phyloP scores from a whole-genome alignment of 2,888 invertebrate genomes.

The Andrena hattorfiana region DNA sequence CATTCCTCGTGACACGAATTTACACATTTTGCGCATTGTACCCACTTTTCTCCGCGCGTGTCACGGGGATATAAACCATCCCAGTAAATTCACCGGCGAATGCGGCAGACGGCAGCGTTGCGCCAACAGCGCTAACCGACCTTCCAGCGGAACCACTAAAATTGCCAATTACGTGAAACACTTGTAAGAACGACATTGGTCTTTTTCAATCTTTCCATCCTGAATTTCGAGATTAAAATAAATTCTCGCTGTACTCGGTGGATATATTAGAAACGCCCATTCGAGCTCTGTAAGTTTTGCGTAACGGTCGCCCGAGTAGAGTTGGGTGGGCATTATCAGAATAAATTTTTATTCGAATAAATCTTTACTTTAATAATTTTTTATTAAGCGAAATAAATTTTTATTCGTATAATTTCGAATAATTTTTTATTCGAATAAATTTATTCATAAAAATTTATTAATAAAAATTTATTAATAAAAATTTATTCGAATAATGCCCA shows the following conservation, averaged over 20 bases:
- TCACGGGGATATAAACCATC: slow-evolving; percentile 51
- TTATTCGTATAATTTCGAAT: too few relatives aligned
- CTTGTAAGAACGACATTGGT: neutral
- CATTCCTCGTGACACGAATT: slow-evolving; percentile 57
- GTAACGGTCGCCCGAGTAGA: neutral
- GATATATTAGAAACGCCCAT: neutral
- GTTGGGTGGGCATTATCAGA: too few relatives aligned
- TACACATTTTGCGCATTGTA: slow-evolving; percentile 58
- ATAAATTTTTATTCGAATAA: too few relatives aligned
- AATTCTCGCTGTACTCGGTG: too few relatives aligned
- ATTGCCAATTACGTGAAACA: neutral
- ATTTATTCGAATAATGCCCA: neutral
- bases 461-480: too few relatives aligned
- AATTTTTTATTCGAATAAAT: too few relatives aligned
- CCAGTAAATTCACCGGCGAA: slow-evolving; percentile 52
- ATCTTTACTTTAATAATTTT: too few relatives aligned
- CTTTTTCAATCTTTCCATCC: too few relatives aligned
- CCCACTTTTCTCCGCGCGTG: slow-evolving; percentile 56
- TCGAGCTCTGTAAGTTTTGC: neutral
- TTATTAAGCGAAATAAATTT: too few relatives aligned
- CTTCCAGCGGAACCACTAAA: slow-evolving; percentile 6
- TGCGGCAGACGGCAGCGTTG: slow-evolving; percentile 38
- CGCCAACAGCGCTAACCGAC: slow-evolving; percentile 26
- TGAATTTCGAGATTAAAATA: too few relatives aligned
- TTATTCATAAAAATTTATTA: too few relatives aligned